These are phyloP conservation scores for Cantharis flavilabris DNA, from an alignment of 2,888 invertebrate genomes.

Conservation along the genomic window DNA sequence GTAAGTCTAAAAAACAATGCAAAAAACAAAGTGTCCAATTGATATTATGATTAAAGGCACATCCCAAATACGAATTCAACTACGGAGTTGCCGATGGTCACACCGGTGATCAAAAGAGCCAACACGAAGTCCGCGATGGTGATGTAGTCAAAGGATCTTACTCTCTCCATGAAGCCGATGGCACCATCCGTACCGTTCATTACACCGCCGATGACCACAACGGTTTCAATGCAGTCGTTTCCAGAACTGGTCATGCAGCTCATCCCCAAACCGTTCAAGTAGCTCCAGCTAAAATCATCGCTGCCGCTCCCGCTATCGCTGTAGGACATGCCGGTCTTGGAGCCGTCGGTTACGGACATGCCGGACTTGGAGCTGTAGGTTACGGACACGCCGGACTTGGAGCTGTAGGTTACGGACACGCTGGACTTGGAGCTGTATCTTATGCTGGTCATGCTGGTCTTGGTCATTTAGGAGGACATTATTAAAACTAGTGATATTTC, in stretches of 20 bases:
- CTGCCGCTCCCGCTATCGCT: conserved; percentile 12
- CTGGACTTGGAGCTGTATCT: conserved; percentile 2
- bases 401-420: neutral
- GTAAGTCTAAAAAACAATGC: conserved; percentile 1
- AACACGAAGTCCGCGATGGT: conserved; percentile 60
- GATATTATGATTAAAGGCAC: conserved; percentile 46
- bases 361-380: conserved; percentile 6
- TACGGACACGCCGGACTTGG: conserved; percentile 11
- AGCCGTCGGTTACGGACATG: conserved; percentile 6
- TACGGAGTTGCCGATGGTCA: conserved; percentile 60
- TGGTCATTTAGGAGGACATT: conserved; percentile 15
- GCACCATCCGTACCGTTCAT: conserved; percentile 61
- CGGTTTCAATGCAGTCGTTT: conserved; percentile 55
- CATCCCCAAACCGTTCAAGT: conserved; percentile 49
- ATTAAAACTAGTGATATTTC: conserved; percentile 19
- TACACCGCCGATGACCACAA: conserved; percentile 63
- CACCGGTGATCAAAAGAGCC: conserved; percentile 63
- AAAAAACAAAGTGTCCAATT: neutral
- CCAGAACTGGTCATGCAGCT: conserved; percentile 59
- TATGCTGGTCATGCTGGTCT: neutral
- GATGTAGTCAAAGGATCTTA: conserved; percentile 61
- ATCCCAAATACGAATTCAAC: conserved; percentile 63
- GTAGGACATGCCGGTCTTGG: conserved; percentile 5
- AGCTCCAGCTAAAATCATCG: conserved; percentile 24
- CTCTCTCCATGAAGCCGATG: conserved; percentile 62